Conservation (phyloP, 2,113 vertebrate genomes). For the Bubalus kerabau region DNA sequence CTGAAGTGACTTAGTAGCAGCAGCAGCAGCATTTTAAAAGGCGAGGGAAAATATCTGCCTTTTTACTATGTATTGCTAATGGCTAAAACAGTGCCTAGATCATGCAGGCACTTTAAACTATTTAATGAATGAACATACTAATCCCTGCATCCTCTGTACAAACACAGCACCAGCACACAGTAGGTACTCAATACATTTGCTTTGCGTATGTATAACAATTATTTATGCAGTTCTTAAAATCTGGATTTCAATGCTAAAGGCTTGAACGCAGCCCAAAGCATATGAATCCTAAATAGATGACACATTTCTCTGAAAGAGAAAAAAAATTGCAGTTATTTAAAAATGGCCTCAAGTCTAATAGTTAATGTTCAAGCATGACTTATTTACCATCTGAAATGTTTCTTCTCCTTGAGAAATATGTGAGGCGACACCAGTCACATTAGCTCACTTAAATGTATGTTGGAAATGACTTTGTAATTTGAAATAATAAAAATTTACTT, state of each 20-base stretch:
- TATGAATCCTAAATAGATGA: neutral
- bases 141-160: neutral
- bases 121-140: neutral
- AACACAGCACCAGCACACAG: neutral
- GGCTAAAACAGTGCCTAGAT: neutral
- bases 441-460: neutral
- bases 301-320: neutral
- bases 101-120: neutral
- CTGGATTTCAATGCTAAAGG: neutral
- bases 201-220: neutral
- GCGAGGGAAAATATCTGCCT: neutral
- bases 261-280: neutral
- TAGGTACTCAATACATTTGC: neutral
- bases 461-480: conserved; percentile 3
- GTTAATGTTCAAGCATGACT: neutral
- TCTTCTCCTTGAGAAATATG: conserved; percentile 32
- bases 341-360: conserved; percentile 11
- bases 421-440: neutral
- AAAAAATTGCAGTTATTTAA: neutral
- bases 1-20: too few relatives aligned
- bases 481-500: conserved; percentile 9
- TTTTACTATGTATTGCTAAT: neutral
- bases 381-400: neutral
- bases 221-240: neutral
- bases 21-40: neutral